A percentile compares a stretch with the other conserved stretches of the same genome.
These are phyloP conservation scores for Trochalopteron elliotii DNA, from an alignment of 2,113 vertebrate genomes.

Conservation along the genomic window DNA sequence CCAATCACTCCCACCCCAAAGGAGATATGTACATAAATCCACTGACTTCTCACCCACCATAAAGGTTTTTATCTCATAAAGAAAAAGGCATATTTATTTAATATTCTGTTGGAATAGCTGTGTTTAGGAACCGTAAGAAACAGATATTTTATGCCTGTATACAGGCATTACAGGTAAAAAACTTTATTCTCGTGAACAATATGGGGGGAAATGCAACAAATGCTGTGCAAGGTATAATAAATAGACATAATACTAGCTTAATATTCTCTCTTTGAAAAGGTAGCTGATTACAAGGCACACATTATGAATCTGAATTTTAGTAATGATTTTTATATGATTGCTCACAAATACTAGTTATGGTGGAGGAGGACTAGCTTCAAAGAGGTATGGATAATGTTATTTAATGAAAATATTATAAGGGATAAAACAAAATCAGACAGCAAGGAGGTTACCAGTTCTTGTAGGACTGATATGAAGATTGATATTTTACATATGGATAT, in stretches of 20 bases:
- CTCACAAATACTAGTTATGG: background rate
- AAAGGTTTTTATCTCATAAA: background rate
- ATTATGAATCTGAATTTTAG: background rate
- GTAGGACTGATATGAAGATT: background rate
- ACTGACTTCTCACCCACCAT: background rate
- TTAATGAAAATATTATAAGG: background rate
- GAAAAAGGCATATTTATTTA: background rate
- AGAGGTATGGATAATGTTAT: background rate
- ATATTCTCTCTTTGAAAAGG: background rate
- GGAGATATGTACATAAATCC: accelerated
- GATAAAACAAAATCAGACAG: accelerated
- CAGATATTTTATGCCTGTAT: too few relatives aligned
- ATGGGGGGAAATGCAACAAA: background rate
- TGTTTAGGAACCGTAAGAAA: background rate
- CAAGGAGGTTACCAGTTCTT: background rate
- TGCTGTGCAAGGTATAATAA: background rate
- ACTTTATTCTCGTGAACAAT: background rate
- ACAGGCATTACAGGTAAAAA: background rate
- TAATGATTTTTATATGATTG: background rate
- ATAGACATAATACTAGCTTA: background rate
- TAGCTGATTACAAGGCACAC: background rate
- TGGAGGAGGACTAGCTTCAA: background rate
- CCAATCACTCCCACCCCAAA: background rate
- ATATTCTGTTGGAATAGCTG: background rate
- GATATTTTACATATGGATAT: background rate